Evolutionary conservation across 2,888 invertebrate species (phyloP).

Genomic region (Caenorhabditis angaria): DNA sequence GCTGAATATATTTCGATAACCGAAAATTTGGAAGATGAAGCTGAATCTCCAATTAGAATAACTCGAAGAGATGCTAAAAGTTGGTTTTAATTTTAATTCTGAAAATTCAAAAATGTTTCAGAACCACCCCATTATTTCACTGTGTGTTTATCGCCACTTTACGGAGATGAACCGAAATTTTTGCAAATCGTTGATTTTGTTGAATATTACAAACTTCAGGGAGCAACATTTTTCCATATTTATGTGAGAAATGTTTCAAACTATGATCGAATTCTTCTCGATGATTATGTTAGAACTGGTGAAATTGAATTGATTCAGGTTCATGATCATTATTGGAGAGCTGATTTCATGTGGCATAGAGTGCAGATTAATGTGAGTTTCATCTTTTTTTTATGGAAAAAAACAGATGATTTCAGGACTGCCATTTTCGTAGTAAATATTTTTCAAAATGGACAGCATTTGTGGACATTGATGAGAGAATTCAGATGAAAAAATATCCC

Average conservation of each 20-base stretch:
- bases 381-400: conserved; percentile 10
- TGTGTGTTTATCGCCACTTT: conserved; percentile 18
- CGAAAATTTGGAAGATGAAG: neutral
- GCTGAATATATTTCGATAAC: conserved; percentile 24
- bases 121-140: conserved; percentile 27
- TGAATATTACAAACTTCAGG: conserved; percentile 38
- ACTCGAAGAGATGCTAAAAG: neutral
- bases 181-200: conserved; percentile 31
- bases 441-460: conserved; percentile 26
- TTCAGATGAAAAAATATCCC: conserved; percentile 7
- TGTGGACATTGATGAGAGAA: conserved; percentile 17
- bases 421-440: conserved; percentile 17
- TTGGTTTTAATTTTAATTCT: too few species aligned
- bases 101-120: too few species aligned
- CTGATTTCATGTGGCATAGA: conserved; percentile 20
- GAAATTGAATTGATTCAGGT: conserved; percentile 29
- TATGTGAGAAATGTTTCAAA: conserved; percentile 21
- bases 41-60: conserved; percentile 22
- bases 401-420: conserved; percentile 23
- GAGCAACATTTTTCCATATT: conserved; percentile 33
- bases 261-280: conserved; percentile 20
- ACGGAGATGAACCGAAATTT: conserved; percentile 18
- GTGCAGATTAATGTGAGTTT: conserved; percentile 10
- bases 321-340: conserved; percentile 37
- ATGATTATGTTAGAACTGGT: conserved; percentile 37